These are phyloP conservation scores for Eupeodes latifasciatus DNA, from an alignment of 2,888 invertebrate genomes.

Conservation along the genomic window DNA sequence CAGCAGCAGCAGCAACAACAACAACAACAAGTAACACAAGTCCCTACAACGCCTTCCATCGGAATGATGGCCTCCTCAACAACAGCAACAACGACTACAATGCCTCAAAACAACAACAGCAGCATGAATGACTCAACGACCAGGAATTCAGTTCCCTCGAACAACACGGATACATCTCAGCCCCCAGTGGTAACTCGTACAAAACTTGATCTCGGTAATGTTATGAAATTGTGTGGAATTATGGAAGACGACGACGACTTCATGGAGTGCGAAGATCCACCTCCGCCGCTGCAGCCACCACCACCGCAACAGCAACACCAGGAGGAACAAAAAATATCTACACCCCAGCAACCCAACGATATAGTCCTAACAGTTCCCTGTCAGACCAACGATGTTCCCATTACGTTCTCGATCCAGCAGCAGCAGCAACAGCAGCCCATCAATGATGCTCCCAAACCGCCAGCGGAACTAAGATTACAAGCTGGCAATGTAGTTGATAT, in stretches of 20 bases:
- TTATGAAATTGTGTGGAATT: constrained; percentile 89
- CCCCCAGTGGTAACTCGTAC: constrained; percentile 81
- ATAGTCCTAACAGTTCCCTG: constrained; percentile 84
- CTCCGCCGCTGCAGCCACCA: constrained; percentile 60
- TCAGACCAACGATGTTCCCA: constrained; percentile 83
- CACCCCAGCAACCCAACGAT: constrained; percentile 73
- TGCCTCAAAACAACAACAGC: constrained; percentile 71
- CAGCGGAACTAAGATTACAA: constrained; percentile 48
- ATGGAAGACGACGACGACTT: constrained; percentile 88
- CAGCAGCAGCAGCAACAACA: constrained; percentile 8
- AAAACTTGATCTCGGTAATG: constrained; percentile 89
- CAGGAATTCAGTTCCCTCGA: constrained; percentile 46
- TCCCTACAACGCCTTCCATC: constrained; percentile 69
- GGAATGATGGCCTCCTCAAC: constrained; percentile 68
- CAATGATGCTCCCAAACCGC: constrained; percentile 42
- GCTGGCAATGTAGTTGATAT: constrained; percentile 63
- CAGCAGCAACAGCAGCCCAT: constrained; percentile 56
- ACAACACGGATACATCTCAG: constrained; percentile 66
- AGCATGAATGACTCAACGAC: constrained; percentile 69
- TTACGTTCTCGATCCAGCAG: constrained; percentile 82
- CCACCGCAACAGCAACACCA: constrained; percentile 70
- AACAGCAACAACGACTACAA: constrained; percentile 77
- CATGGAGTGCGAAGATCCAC: constrained; percentile 79
- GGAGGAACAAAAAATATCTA: constrained; percentile 58
- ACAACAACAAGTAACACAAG: constrained; percentile 26